phyloP scores from a whole-genome alignment of 2,888 invertebrate genomes.

The Drosophila siamana region DNA sequence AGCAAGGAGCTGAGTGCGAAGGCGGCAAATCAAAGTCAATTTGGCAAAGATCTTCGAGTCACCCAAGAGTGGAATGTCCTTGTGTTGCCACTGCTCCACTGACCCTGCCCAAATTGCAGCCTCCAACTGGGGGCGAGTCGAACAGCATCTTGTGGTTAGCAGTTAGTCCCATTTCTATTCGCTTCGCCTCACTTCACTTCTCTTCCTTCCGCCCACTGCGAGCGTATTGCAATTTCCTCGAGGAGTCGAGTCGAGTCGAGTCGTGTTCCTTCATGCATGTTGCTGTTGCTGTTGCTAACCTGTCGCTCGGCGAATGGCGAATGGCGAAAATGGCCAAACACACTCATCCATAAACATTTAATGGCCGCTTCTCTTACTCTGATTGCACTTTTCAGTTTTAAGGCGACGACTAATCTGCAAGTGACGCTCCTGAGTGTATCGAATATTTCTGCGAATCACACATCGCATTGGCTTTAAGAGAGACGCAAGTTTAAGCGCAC shows the following conservation, averaged over 20 bases:
- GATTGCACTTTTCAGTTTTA: conserved; percentile 20
- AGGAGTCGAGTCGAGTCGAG: background rate
- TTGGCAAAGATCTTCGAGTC: conserved; percentile 67
- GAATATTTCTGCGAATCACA: too few relatives aligned
- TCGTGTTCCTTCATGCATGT: background rate
- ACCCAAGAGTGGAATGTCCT: conserved; percentile 61
- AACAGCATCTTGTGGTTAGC: conserved; percentile 19
- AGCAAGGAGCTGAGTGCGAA: conserved; percentile 20
- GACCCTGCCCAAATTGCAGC: conserved; percentile 43
- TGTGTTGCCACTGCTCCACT: conserved; percentile 33
- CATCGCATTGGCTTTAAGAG: too few relatives aligned
- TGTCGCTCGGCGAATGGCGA: conserved; percentile 11
- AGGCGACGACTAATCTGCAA: background rate
- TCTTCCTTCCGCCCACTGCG: background rate
- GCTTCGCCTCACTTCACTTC: background rate
- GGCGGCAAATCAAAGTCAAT: conserved; percentile 72
- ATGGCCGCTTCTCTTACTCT: conserved; percentile 4
- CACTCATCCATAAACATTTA: conserved; percentile 20
- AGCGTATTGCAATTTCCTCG: conserved; percentile 27
- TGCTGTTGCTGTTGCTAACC: background rate
- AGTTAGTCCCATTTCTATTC: background rate
- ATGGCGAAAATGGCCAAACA: conserved; percentile 21
- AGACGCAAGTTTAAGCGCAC: too few relatives aligned
- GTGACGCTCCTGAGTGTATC: background rate
- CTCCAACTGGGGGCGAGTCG: conserved; percentile 38